Evolutionary conservation across 2,113 vertebrate species (phyloP).

Genomic region (Sula dactylatra): DNA sequence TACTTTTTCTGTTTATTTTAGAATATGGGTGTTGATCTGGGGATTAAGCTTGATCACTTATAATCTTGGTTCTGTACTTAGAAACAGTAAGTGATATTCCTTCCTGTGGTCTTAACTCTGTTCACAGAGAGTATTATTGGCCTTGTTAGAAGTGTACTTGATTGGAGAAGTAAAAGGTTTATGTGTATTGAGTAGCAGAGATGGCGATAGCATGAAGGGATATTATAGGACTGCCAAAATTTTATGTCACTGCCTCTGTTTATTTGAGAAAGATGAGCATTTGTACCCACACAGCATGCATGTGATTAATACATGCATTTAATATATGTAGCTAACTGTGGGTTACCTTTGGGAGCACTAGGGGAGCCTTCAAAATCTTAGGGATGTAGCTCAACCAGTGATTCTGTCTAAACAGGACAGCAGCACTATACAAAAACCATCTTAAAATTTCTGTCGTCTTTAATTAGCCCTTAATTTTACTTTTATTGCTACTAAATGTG

Average conservation of each 20-base stretch:
- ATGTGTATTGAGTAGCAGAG: neutral
- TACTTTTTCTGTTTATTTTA: neutral
- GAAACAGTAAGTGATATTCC: neutral
- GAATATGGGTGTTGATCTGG: neutral
- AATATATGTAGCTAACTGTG: neutral
- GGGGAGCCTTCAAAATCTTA: neutral
- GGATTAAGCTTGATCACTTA: neutral
- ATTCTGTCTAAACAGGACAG: neutral
- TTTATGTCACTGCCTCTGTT: neutral
- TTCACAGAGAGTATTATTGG: neutral
- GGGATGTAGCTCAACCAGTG: neutral
- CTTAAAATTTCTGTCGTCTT: neutral
- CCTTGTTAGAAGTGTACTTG: neutral
- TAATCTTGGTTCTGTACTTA: neutral
- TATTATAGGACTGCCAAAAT: neutral
- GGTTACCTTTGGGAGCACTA: neutral
- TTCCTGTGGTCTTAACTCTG: neutral
- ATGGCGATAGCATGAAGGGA: neutral
- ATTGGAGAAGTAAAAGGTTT: neutral
- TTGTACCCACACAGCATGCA: neutral
- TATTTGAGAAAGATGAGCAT: neutral
- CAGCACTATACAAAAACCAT: neutral
- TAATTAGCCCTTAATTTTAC: neutral
- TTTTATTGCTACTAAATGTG: neutral
- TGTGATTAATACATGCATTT: neutral